Percentiles rank a stretch among this genome's conserved stretches.
phyloP scores from a whole-genome alignment of 2,797 vertebrate species.

The Brachyrhaphis roseni region DNA sequence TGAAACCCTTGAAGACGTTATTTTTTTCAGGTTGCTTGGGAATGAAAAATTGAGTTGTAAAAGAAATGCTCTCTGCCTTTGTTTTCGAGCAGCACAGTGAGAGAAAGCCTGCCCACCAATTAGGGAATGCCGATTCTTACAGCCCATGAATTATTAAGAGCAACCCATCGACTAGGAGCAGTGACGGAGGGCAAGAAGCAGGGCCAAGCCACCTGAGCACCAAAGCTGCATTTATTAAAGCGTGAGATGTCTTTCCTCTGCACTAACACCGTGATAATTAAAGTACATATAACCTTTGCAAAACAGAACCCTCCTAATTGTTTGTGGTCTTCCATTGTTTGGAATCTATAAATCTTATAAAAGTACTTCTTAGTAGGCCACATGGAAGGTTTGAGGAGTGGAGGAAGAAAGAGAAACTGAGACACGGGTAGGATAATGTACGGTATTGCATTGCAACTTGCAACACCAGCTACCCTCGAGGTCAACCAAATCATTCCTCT shows the following conservation, averaged over 20 bases:
- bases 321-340: conserved; percentile 29
- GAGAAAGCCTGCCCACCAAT: conserved; percentile 71
- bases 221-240: conserved; percentile 51
- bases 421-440: conserved; percentile 60
- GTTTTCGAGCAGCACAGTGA: conserved; percentile 54
- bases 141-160: conserved; percentile 79
- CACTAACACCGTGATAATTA: conserved; percentile 20
- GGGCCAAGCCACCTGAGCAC: conserved; percentile 62
- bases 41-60: conserved; percentile 2
- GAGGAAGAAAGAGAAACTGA: not conserved
- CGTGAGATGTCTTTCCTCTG: conserved; percentile 20
- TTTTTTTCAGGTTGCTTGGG: conserved; percentile 28
- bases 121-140: conserved; percentile 66
- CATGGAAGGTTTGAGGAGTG: not conserved
- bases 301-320: not conserved
- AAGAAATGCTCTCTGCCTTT: conserved; percentile 39
- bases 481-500: conserved; percentile 75
- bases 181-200: conserved; percentile 49
- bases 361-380: conserved; percentile 22
- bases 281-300: conserved; percentile 39
- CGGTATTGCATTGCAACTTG: conserved; percentile 69
- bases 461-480: conserved; percentile 70
- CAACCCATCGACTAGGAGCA: conserved; percentile 62
- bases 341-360: conserved; percentile 34
- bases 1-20: conserved; percentile 51